A percentile compares a stretch with the other conserved stretches of the same genome.
Conservation (phyloP, 1,140 invertebrate species). For the Bombus sibiricus region DNA sequence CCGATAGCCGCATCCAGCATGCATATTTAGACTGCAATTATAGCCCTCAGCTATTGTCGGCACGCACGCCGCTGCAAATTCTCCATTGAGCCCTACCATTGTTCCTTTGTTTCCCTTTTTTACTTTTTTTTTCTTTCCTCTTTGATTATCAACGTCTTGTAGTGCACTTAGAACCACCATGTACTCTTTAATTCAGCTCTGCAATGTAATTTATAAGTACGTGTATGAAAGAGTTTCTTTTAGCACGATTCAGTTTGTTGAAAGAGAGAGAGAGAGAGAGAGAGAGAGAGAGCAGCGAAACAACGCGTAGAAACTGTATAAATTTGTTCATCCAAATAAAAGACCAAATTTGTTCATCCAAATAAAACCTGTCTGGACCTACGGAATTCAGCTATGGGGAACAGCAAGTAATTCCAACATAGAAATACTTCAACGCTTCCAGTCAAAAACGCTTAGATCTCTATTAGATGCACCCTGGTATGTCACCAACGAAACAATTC, state of each 20-base stretch:
- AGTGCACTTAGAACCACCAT: neutral
- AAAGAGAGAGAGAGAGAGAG: no score
- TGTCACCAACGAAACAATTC: no score
- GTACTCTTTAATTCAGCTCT: neutral
- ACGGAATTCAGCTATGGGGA: no score
- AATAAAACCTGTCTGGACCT: no score
- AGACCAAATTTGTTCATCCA: no score
- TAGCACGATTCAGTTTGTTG: neutral
- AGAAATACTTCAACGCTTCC: no score
- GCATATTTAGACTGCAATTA: constrained; percentile 78
- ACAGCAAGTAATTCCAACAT: no score
- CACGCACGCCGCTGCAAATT: constrained; percentile 69
- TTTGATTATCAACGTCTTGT: neutral
- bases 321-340: no score
- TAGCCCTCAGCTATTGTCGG: constrained; percentile 74
- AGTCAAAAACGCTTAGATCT: no score
- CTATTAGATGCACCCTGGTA: no score
- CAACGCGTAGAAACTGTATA: no score
- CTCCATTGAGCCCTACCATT: constrained; percentile 40
- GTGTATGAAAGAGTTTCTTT: neutral
- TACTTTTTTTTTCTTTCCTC: constrained; percentile 2
- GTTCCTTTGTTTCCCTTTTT: neutral
- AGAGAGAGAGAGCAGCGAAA: no score
- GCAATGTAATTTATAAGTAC: neutral
- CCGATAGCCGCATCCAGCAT: constrained; percentile 67